Conservation (phyloP, 2,113 vertebrate genomes). For the Hoplias malabaricus region DNA sequence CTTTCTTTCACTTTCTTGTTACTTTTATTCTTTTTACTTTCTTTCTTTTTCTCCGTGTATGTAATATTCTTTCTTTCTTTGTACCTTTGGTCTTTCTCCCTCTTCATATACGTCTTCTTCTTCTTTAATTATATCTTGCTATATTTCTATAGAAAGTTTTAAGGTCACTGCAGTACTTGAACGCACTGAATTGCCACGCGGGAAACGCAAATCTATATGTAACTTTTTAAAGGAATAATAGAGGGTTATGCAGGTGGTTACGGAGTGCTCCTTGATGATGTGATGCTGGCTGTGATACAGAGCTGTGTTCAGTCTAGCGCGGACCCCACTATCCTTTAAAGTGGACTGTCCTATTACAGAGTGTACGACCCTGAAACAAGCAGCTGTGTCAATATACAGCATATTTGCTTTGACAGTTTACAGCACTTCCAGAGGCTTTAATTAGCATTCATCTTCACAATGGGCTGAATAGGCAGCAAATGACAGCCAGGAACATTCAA, state of each 20-base stretch:
- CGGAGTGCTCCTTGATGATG: neutral
- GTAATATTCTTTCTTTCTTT: too few relatives aligned
- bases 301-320: neutral
- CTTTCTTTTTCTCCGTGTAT: too few relatives aligned
- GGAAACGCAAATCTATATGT: too few relatives aligned
- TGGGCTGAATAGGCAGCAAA: neutral
- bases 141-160: too few relatives aligned
- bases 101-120: too few relatives aligned
- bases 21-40: too few relatives aligned
- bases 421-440: neutral
- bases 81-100: too few relatives aligned
- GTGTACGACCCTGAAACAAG: neutral
- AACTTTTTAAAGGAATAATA: too few relatives aligned
- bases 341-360: neutral
- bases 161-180: too few relatives aligned
- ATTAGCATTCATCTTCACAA: slow-evolving; percentile 34
- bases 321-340: neutral
- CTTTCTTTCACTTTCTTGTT: too few relatives aligned
- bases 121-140: too few relatives aligned
- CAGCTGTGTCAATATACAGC: neutral
- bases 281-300: neutral
- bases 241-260: neutral
- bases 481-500: neutral
- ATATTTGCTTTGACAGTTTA: neutral
- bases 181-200: too few relatives aligned